phyloP scores from a whole-genome alignment of 1,140 invertebrate genomes.

The Bombyx mori region ASM3026992v2 NC_085110.1:10392001-10392500 shows the following conservation, averaged over 20 bases:
- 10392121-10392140: too few relatives aligned
- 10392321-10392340: slow-evolving; percentile 60
- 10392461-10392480: slow-evolving; percentile 71
- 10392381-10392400: slow-evolving; percentile 66
- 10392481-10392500: slow-evolving; percentile 72
- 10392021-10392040: slow-evolving; percentile 58
- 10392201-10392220: too few relatives aligned
- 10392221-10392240: too few relatives aligned
- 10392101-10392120: slow-evolving; percentile 51
- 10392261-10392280: slow-evolving; percentile 53
- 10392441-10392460: slow-evolving; percentile 69
- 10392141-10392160: too few relatives aligned
- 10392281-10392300: slow-evolving; percentile 59
- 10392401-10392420: slow-evolving; percentile 54
- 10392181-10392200: too few relatives aligned
- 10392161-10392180: too few relatives aligned
- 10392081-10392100: slow-evolving; percentile 52
- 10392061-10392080: slow-evolving; percentile 12
- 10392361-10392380: slow-evolving; percentile 49
- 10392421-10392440: slow-evolving; percentile 59
- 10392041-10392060: slow-evolving; percentile 51
- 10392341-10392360: slow-evolving; percentile 67
- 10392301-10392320: slow-evolving; percentile 50
- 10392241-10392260: neutral
- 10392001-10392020: slow-evolving; percentile 40